Evolutionary conservation across 2,113 vertebrate species (phyloP).

Genomic region (Numida meleagris): DNA sequence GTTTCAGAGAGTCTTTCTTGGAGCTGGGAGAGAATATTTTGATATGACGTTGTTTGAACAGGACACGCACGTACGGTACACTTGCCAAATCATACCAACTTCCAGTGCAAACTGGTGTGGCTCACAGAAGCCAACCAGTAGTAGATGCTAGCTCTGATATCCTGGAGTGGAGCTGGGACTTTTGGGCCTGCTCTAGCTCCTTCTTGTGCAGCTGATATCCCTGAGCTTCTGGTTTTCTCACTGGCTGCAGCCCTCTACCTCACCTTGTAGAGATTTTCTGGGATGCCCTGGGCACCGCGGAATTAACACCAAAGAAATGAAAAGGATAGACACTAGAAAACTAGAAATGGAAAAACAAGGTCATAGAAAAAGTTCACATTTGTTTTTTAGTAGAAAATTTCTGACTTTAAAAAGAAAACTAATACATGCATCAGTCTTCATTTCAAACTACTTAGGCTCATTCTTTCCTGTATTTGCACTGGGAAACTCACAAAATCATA

Average conservation of each 20-base stretch:
- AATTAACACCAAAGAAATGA: background rate
- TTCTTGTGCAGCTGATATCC: background rate
- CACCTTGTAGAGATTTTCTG: background rate
- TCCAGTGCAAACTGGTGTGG: background rate
- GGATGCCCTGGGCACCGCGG: background rate
- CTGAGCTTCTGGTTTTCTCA: background rate
- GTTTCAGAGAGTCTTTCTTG: background rate
- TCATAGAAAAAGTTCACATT: background rate
- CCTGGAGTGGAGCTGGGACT: background rate
- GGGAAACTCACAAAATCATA: background rate
- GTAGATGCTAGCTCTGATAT: background rate
- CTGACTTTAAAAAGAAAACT: background rate
- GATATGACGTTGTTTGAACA: background rate
- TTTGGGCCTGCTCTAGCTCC: background rate
- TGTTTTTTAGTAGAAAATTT: background rate
- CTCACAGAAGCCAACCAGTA: background rate
- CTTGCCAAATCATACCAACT: background rate
- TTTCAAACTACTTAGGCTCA: background rate
- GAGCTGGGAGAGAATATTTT: background rate
- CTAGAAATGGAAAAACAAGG: background rate
- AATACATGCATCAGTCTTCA: background rate
- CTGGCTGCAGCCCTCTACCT: background rate
- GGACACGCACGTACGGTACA: fast-evolving
- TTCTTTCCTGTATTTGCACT: background rate
- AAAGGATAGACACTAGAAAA: background rate